Evolutionary conservation across 1,140 invertebrate species (phyloP), one percentile per base, ranked within the genome.

Genomic region (Aricia agestis): DNA sequence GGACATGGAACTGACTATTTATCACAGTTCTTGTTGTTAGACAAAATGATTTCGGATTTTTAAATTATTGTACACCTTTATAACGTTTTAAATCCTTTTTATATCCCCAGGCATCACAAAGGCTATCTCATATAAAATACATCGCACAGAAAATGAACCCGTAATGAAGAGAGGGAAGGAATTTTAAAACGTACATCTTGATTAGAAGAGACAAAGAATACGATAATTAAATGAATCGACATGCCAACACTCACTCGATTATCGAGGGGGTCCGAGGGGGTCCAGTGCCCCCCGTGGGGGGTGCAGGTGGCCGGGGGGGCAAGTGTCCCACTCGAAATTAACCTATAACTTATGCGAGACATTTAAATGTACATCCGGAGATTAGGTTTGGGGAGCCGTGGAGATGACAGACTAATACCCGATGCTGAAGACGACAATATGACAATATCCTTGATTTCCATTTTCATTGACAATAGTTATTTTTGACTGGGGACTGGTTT

Each of bases 291-390:
- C n/a, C n/a, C 58, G 58, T 7, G 59, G 17, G 59, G 59, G 59
- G 59, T 11, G 19, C 59, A 11, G 59, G 18, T 18, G 59, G 59
- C 7, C 18, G 59, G 69, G 73, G 73, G 76, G 75, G 71, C 66
- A 66, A 25, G 41, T 70, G 61, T 32, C 67, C 69, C 71, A 74
- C 74, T 78, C 74, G 71, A 82, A 77, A 79, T 82, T 82, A 79
- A 76, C 75, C 77, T 80, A 80, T 80, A 80, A 82, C 76, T 82
- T 80, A 82, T 80, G 77, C 76, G 75, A 78, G 73, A 74, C 74
- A 74, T 79, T 78, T 81, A 63, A 63, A 63, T 63, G 59, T 74
- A 68, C 67, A 57, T 31, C 45, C 45, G 45, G 15, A 72, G 71
- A 36, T 61, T 71, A 11, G 45, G 32, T 31, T 65, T 13, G 59